These are phyloP conservation scores for Drosophila fulvimacula DNA, from an alignment of 2,888 invertebrate species.

Conservation along the genomic window DNA sequence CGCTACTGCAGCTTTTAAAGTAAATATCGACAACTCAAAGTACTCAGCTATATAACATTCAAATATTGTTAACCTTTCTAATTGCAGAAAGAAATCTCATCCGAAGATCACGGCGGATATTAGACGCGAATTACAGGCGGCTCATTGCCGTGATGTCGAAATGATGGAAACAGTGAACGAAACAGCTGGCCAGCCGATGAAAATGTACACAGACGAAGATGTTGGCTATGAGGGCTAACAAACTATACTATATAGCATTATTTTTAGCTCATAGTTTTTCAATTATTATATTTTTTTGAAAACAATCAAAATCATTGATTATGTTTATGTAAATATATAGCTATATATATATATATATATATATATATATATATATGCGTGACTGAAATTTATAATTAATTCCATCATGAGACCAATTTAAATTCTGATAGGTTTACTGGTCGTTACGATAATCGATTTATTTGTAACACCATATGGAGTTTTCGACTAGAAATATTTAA, in stretches of 20 bases:
- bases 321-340: constrained; percentile 44
- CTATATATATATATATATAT: neutral
- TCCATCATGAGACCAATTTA: neutral
- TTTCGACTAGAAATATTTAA: neutral
- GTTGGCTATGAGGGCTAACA: constrained; percentile 67
- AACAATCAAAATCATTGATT: constrained; percentile 27
- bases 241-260: constrained; percentile 5
- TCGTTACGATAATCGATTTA: neutral
- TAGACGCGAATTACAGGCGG: constrained; percentile 93
- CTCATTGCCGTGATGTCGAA: constrained; percentile 92
- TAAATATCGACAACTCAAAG: constrained; percentile 34
- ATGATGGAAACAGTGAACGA: constrained; percentile 82
- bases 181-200: constrained; percentile 57
- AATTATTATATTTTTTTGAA: constrained; percentile 32
- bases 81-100: constrained; percentile 82
- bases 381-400: constrained; percentile 7
- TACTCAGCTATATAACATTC: too few relatives aligned
- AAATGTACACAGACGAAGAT: constrained; percentile 80
- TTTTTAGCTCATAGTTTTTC: constrained; percentile 16
- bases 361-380: constrained; percentile 15
- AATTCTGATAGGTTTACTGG: neutral
- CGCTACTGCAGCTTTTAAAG: constrained; percentile 90
- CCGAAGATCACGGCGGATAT: constrained; percentile 89
- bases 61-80: constrained; percentile 17
- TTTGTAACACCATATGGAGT: neutral